Evolutionary conservation across 2,888 invertebrate species (phyloP), one percentile per base, ranked within the genome.

Genomic region (Acanthoscelides obtectus): DNA sequence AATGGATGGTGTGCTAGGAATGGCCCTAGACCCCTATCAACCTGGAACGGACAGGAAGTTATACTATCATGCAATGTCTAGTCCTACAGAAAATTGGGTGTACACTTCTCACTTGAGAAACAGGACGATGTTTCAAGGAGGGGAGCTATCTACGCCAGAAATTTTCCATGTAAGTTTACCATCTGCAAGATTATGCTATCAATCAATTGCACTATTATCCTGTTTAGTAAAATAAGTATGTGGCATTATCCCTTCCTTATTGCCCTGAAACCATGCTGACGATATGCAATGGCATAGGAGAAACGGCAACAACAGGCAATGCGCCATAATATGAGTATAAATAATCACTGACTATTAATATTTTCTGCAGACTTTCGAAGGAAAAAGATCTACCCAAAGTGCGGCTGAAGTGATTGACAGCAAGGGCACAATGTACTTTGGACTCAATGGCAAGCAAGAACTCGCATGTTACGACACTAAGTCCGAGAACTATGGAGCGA

Each of bases 401-500:
- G 93, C 91, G 2, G 90, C 92, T 0, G 87, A 93, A 81, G 93
- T 90, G 0, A 91, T 93, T 80, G 92, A 93, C 78, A 87, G 87
- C 45, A 86, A 90, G 68, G 94, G 93, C 0, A 87, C 93, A 72
- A 84, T 93, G 75, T 94, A 89, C 81, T 94, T 91, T 80, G 93
- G 93, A 0, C 81, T 91, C 2, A 87, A 92, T 85, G 87, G 89
- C 0, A 91, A 92, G 0, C 88, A 91, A 4, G 88, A 91, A 22
- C 87, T 95, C 22, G 89, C 88, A 79, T 94, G 92, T 77, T 94
- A 94, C 93, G 92, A 94, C 81, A 90, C 90, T n/a, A n/a, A n/a
- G 0, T 88, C 89, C 0, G 45, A 12, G 17, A 87, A 90, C 19
- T 94, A 89, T 79, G 87, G 87, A 0, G 86, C 87, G 0, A 83